Conservation (phyloP, 2,888 invertebrate species). For the Plebejus anna region DNA sequence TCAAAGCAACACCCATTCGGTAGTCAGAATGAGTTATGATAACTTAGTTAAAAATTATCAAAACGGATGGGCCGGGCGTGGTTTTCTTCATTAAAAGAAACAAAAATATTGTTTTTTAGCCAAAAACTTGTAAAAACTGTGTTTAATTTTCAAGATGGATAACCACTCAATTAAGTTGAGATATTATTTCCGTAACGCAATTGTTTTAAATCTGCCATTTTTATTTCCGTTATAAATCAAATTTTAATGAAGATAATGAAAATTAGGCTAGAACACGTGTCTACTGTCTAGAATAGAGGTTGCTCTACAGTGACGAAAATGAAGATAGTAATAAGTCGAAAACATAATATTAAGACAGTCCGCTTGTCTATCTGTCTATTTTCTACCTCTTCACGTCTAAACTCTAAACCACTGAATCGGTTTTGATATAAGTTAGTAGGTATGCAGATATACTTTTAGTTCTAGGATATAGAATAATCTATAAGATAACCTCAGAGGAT, state of each 20-base stretch:
- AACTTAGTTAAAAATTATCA: constrained; percentile 40
- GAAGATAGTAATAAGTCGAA: neutral
- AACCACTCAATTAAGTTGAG: constrained; percentile 36
- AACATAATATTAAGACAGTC: no score
- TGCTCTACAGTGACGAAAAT: neutral
- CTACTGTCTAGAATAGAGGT: neutral
- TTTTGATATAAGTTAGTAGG: no score
- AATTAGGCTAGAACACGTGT: neutral
- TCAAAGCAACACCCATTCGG: constrained; percentile 58
- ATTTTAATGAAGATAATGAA: neutral
- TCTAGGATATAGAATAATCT: no score
- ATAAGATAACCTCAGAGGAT: no score
- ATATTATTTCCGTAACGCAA: constrained; percentile 35
- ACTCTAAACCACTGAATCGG: no score
- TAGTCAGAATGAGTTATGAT: constrained; percentile 49
- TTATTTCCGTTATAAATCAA: neutral
- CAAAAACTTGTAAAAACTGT: constrained; percentile 35
- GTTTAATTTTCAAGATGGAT: constrained; percentile 35
- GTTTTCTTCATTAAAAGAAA: constrained; percentile 38
- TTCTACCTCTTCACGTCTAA: no score
- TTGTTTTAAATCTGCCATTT: constrained; percentile 31
- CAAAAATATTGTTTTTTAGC: constrained; percentile 38
- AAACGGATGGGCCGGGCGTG: constrained; percentile 38
- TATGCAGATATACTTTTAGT: no score
- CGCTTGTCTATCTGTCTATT: no score